Evolutionary conservation across 2,888 invertebrate genomes (phyloP), one percentile per base, ranked within the genome.

Genomic region (Nasonovia ribisnigri): DNA sequence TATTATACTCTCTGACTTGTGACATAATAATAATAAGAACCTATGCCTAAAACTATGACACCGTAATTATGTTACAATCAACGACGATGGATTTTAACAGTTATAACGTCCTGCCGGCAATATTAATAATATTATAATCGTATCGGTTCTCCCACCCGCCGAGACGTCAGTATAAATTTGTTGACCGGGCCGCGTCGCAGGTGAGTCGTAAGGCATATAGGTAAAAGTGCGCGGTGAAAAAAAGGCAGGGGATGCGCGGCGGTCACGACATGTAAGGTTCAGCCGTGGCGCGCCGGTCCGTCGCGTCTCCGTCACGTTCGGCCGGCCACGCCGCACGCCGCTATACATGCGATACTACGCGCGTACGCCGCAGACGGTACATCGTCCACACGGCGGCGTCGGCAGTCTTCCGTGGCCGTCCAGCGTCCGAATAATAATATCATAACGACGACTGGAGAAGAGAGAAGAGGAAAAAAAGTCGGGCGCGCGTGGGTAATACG

Each of bases 261-360:
- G 77, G 36, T 77, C 77, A 77, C 77, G 77, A 77, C 77, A 26
- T 36, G 36, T 36, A 20, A 77, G 36, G 77, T 36, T 77, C 8
- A 2, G 43, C 90, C 48, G 90, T n/a, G 43, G 36, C 60, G 57
- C 89, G 67, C 43, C 84, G 51, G 16, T 90, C 77, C 54, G 46
- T 6, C 26, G 91, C 48, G 36, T 60, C 36, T 42, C 60, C 87
- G 92, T 92, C 92, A 92, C 92, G 92, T 92, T 92, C 54, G 88
- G 36, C 77, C 88, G 92, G 77, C 77, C 67, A 46, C 36, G 57
- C 57, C 11, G 54, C 51, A 48, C 90, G 84, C 11, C 10, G 43
- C 29, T 20, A 10, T 60, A 20, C 77, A 77, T 11, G 77, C 77
- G 77, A 77, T 77, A 77, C 20, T 36, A 16, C 36, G 77, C 77